A percentile compares a stretch with the other conserved stretches of the same genome.
Conservation (phyloP, 2,888 invertebrate genomes). For the Athripsodes cinereus region DNA sequence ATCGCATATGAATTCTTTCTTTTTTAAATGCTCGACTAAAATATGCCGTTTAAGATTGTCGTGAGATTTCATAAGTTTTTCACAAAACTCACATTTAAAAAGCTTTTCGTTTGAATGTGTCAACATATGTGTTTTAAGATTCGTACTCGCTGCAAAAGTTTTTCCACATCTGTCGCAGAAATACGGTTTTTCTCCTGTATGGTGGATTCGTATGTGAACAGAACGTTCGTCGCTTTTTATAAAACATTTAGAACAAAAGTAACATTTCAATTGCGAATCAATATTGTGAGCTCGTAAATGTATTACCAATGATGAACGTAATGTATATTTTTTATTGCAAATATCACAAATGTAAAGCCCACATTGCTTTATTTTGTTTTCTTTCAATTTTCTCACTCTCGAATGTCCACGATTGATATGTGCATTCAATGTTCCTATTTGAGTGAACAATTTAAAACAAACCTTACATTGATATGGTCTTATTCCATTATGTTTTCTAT, state of each 20-base stretch:
- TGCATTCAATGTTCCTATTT: background rate
- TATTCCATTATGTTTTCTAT: background rate
- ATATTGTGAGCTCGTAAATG: background rate
- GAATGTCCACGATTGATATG: background rate
- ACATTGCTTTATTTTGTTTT: background rate
- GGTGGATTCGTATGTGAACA: background rate
- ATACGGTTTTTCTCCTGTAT: constrained; percentile 1
- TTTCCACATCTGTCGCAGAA: constrained; percentile 2
- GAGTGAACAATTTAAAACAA: background rate
- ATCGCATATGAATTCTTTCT: background rate
- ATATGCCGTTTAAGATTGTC: constrained; percentile 3
- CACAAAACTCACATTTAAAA: background rate
- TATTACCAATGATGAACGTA: background rate
- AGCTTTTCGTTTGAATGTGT: background rate
- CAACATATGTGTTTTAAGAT: constrained; percentile 2
- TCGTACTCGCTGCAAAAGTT: constrained; percentile 1
- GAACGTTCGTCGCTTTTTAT: background rate
- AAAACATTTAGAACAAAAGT: background rate
- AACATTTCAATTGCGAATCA: background rate
- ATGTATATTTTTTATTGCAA: background rate
- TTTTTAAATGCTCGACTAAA: background rate
- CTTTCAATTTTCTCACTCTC: background rate
- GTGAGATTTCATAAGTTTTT: background rate
- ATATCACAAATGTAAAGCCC: background rate
- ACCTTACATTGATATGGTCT: background rate